Conservation (phyloP, 2,888 invertebrate species). For the Choreutis nemorana region DNA sequence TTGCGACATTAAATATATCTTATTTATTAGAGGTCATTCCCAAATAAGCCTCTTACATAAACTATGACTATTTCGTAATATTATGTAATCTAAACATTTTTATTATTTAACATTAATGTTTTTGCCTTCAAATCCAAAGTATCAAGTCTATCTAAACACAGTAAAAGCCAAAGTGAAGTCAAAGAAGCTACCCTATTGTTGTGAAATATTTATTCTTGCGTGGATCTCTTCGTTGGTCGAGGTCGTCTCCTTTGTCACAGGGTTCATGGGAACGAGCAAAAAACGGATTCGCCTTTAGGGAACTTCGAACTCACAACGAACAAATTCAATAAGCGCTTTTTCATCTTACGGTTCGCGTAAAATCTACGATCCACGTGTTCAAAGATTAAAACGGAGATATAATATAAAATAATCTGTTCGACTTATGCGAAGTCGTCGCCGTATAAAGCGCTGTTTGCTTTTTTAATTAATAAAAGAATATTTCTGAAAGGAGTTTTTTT, state of each 20-base stretch:
- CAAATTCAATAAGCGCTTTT: constrained; percentile 60
- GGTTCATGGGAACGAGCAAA: constrained; percentile 65
- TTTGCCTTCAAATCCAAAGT: constrained; percentile 14
- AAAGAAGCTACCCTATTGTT: constrained; percentile 63
- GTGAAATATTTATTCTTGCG: constrained; percentile 62
- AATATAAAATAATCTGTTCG: constrained; percentile 35
- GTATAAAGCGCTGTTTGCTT: constrained; percentile 5
- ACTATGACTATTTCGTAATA: no score
- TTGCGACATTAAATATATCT: no score
- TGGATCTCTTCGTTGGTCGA: constrained; percentile 54
- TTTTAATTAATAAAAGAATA: constrained; percentile 6
- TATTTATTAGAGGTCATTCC: no score
- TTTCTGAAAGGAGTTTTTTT: constrained; percentile 7
- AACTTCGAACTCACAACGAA: constrained; percentile 32
- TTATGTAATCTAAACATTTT: no score
- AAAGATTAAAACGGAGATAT: constrained; percentile 35
- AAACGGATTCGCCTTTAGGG: constrained; percentile 51
- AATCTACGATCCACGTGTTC: constrained; percentile 50
- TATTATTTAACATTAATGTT: no score
- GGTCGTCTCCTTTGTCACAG: constrained; percentile 56
- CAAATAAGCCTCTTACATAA: no score
- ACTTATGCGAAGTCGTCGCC: constrained; percentile 24
- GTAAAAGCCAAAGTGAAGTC: constrained; percentile 34
- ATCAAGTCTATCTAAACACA: constrained; percentile 23
- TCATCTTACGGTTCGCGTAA: constrained; percentile 32